phyloP scores from a whole-genome alignment of 2,113 vertebrate genomes.

The Pteronura brasiliensis region DNA sequence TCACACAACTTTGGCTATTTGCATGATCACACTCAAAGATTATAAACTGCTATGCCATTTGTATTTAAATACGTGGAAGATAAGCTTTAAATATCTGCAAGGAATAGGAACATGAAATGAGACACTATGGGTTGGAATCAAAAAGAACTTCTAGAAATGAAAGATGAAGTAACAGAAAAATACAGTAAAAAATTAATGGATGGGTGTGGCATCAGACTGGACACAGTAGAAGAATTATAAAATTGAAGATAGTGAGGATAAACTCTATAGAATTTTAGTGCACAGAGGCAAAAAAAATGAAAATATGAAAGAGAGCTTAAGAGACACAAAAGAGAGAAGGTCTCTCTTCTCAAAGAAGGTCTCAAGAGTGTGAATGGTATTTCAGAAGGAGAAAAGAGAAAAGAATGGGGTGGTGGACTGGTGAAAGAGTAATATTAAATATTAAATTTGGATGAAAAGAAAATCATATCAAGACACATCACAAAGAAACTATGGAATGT shows the following conservation, averaged over 20 bases:
- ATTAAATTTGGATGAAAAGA: not conserved
- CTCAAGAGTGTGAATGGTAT: not conserved
- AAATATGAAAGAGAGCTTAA: not conserved
- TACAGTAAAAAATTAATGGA: not conserved
- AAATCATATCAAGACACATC: not conserved
- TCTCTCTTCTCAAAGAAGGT: not conserved
- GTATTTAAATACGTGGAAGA: not conserved
- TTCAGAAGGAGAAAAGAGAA: not conserved
- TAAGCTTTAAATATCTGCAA: not conserved
- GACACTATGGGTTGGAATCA: not conserved
- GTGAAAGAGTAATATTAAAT: not conserved
- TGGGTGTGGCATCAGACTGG: not conserved
- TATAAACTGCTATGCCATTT: not conserved
- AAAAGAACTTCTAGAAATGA: not conserved
- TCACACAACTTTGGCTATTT: not conserved
- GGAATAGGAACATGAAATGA: not conserved
- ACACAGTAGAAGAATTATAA: not conserved
- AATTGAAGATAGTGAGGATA: not conserved
- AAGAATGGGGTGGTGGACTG: not conserved
- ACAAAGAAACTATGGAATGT: not conserved
- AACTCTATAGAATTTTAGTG: not conserved
- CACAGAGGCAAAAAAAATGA: not conserved
- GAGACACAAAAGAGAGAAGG: not conserved
- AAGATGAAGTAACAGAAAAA: not conserved
- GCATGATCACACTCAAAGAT: not conserved